Percentiles rank a stretch among this genome's conserved stretches.
phyloP scores from a whole-genome alignment of 2,888 invertebrate genomes.

The Digitonthophagus gazella region DNA sequence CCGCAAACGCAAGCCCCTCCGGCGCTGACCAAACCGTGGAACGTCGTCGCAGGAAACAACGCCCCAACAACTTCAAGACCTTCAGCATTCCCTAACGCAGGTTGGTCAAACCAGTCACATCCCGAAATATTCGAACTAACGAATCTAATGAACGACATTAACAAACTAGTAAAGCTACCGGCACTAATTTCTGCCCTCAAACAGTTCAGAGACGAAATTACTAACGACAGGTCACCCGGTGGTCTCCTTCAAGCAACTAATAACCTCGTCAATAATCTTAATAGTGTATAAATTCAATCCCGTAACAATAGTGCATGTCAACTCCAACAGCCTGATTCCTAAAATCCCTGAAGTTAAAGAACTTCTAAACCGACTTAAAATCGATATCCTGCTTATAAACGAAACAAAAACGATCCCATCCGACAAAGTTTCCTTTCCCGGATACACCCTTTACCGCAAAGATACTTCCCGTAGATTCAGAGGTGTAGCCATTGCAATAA shows the following conservation, averaged over 20 bases:
- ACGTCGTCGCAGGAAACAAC: not conserved
- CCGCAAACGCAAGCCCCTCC: not conserved
- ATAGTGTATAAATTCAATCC: not conserved
- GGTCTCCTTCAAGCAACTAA: slow-evolving; percentile 1
- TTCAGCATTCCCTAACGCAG: not conserved
- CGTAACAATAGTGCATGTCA: slow-evolving; percentile 20
- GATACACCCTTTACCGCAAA: slow-evolving; percentile 7
- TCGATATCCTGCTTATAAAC: slow-evolving; percentile 28
- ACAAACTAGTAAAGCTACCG: not conserved
- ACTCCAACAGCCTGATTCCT: slow-evolving; percentile 26
- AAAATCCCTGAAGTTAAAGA: slow-evolving; percentile 25
- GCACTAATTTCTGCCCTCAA: slow-evolving; percentile 1
- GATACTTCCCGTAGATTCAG: not conserved
- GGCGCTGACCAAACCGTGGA: not conserved
- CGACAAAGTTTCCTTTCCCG: slow-evolving; percentile 12
- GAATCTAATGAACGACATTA: not conserved
- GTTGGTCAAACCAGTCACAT: not conserved
- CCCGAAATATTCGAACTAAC: not conserved
- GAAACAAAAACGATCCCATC: slow-evolving; percentile 23
- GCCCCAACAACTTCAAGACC: not conserved
- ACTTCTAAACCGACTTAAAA: slow-evolving; percentile 23
- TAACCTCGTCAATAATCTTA: not conserved
- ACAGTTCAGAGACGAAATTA: slow-evolving; percentile 3
- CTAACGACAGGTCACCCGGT: not conserved
- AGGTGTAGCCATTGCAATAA: slow-evolving; percentile 7